Conservation (phyloP, 2,888 invertebrate species). For the Petrolisthes cinctipes region DNA sequence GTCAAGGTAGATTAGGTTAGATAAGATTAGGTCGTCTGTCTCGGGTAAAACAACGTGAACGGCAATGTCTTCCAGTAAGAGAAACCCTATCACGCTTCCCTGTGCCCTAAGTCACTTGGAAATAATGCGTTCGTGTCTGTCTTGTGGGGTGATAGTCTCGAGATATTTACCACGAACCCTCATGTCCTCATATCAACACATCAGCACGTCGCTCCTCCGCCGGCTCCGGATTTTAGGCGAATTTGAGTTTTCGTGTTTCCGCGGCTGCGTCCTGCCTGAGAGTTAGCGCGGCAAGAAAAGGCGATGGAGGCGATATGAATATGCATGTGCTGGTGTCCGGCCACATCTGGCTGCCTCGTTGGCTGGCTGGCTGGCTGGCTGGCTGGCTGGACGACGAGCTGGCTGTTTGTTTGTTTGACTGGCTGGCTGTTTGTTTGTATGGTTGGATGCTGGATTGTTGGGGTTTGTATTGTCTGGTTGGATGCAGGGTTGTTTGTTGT, state of each 20-base stretch:
- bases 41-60: no score
- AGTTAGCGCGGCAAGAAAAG: slow-evolving; percentile 21
- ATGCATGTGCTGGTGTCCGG: slow-evolving; percentile 14
- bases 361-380: background rate
- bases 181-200: background rate
- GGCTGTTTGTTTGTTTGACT: no score
- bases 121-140: background rate
- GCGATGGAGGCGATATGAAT: slow-evolving; percentile 36
- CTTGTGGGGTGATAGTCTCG: slow-evolving; percentile 22
- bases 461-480: no score
- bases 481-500: no score
- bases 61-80: no score
- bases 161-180: slow-evolving; percentile 20
- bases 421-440: no score
- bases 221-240: background rate
- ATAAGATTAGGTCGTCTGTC: no score
- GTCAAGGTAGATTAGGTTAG: no score
- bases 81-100: no score
- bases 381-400: background rate
- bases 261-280: background rate
- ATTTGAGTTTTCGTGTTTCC: slow-evolving; percentile 9
- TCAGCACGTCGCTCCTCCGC: background rate
- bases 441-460: no score
- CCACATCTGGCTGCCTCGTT: background rate
- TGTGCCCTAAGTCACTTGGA: no score